Base-by-base conservation (phyloP, 2,797 vertebrate species). In the Takifugu rubripes region DNA sequence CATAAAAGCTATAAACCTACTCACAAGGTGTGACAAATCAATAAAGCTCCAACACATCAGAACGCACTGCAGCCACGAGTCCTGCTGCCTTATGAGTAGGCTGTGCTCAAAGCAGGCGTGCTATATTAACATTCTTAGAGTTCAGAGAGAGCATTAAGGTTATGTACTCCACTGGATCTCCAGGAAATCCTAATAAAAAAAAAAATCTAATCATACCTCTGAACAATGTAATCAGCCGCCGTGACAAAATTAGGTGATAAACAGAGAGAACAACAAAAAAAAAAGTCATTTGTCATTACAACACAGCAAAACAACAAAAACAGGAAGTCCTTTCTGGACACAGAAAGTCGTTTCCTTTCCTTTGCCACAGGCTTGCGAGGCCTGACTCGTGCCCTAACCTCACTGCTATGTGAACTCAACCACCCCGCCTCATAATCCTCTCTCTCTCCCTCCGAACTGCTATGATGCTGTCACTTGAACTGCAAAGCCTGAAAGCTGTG, bases 401-500 rank as follows among this genome's bases (percentile, higher is more conserved):
- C 17, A 36, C 59, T 16, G 62, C 66, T 66, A 50, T 36, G 57
- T 71, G 80, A 88, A 88, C 87, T 43, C 68, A 1, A 3, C 88
- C 78, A 85, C 85, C 87, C 77, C 55, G 25, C 44, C 49, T 66
- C 67, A 66, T 88, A 90, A 86, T 85, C 86, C 85, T 64, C 56
- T 31, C 69, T 60, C 78, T 64, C 54, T 31, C 67, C 58, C 78
- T 69, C 63, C 69, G 78, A 79, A 75, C 83, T 59, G 78, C 68
- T 12, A 71, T 72, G 78, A 83, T 75, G 73, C 62, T 74, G 84
- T 88, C 88, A 88, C 88, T 85, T 84, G 86, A 88, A 79, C 75
- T 60, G 70, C 63, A 64, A 65, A 63, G 80, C 66, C 74, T 76
- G 54, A 67, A 66, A 70, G 69, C 81, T 16, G 53, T 49, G 64